These are phyloP conservation scores for Megaleporinus macrocephalus DNA, from an alignment of 2,113 vertebrate genomes.

Conservation along the genomic window DNA sequence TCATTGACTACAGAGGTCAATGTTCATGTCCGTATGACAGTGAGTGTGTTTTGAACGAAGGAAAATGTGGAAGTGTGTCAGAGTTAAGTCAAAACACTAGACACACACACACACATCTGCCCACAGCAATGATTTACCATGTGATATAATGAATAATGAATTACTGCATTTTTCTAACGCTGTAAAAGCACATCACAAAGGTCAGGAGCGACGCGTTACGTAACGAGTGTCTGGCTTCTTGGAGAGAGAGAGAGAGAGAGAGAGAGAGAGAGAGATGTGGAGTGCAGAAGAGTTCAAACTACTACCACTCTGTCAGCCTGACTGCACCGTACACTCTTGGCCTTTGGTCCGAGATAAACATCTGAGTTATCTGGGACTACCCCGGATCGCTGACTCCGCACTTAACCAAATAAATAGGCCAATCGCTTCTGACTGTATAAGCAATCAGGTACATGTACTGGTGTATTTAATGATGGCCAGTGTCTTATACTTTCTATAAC, in stretches of 20 bases:
- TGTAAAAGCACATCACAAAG: conserved; percentile 58
- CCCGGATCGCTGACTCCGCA: not conserved
- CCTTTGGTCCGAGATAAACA: not conserved
- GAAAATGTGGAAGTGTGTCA: conserved; percentile 25
- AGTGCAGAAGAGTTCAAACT: conserved; percentile 59
- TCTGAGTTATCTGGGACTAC: not conserved
- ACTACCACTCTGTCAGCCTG: conserved; percentile 17
- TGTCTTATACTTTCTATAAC: too few relatives aligned
- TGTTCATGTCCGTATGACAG: conserved; percentile 31
- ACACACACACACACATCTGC: conserved; percentile 1
- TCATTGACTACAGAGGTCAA: not conserved
- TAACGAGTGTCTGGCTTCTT: conserved; percentile 39
- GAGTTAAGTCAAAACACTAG: not conserved
- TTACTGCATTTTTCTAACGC: conserved; percentile 15
- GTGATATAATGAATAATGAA: conserved; percentile 41
- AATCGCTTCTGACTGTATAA: not conserved
- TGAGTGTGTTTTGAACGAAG: conserved; percentile 16
- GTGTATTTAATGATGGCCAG: not conserved
- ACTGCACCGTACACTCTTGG: conserved; percentile 19
- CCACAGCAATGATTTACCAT: conserved; percentile 39
- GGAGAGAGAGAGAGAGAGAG: not conserved
- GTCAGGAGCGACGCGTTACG: conserved; percentile 55
- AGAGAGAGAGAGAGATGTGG: conserved; percentile 22
- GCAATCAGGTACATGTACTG: not conserved
- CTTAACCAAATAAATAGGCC: not conserved